Evolutionary conservation across 2,888 invertebrate species (phyloP).

Genomic region (Caenorhabditis imperialis): DNA sequence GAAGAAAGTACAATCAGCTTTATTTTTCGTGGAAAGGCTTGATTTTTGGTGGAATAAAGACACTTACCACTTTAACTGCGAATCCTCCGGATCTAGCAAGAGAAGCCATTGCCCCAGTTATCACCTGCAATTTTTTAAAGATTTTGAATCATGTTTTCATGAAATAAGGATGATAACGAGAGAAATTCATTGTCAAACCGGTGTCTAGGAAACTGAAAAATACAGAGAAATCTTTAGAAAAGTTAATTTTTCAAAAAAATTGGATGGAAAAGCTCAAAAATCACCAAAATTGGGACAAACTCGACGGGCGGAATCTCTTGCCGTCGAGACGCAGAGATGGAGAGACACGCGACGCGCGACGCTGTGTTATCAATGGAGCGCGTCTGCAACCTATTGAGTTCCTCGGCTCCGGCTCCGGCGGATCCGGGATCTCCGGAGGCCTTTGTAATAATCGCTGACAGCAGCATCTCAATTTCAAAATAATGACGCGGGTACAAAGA

Average conservation of each 20-base stretch:
- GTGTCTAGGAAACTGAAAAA: conserved; percentile 1
- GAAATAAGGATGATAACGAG: no score
- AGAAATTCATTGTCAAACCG: no score
- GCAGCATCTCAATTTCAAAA: conserved; percentile 55
- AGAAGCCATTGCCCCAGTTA: conserved; percentile 65
- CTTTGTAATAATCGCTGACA: conserved; percentile 54
- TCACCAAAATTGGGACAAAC: conserved; percentile 22
- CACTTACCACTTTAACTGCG: conserved; percentile 67
- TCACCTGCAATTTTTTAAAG: conserved; percentile 44
- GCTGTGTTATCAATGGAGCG: conserved; percentile 39
- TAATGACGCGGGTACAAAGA: conserved; percentile 49
- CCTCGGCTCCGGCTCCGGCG: background rate
- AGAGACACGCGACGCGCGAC: conserved; percentile 42
- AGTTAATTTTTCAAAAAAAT: conserved; percentile 8
- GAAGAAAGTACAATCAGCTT: conserved; percentile 10
- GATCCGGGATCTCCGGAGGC: background rate
- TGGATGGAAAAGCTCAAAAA: conserved; percentile 35
- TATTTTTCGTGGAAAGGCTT: background rate
- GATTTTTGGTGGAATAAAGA: conserved; percentile 8
- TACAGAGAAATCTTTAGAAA: background rate
- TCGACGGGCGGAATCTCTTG: conserved; percentile 54
- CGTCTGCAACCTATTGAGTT: conserved; percentile 2
- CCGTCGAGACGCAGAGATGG: conserved; percentile 46
- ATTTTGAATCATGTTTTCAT: conserved; percentile 1
- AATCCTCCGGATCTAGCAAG: conserved; percentile 69